phyloP scores from a whole-genome alignment of 2,888 invertebrate species.

The Xestia rhomboidea region DNA sequence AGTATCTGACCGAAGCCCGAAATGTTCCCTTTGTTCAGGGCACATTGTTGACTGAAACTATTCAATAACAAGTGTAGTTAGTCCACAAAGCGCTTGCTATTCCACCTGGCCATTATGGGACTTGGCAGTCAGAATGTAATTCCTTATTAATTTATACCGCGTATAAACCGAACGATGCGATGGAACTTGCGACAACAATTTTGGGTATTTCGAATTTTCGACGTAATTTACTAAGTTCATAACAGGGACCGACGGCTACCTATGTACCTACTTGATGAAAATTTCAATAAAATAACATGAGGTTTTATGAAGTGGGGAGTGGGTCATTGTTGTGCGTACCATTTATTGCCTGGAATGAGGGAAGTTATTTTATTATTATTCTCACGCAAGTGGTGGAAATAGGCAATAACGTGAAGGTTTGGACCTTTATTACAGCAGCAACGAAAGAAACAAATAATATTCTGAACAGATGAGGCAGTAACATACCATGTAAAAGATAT shows the following conservation, averaged over 20 bases:
- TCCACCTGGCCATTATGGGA: constrained; percentile 63
- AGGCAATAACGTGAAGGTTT: constrained; percentile 36
- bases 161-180: constrained; percentile 65
- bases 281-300: constrained; percentile 53
- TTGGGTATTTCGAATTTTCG: constrained; percentile 57
- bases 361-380: constrained; percentile 55
- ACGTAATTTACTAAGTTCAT: constrained; percentile 62
- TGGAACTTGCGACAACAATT: constrained; percentile 69
- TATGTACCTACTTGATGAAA: constrained; percentile 44
- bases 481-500: constrained; percentile 15
- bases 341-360: constrained; percentile 51
- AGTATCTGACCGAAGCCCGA: constrained; percentile 64
- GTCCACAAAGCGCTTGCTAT: constrained; percentile 57
- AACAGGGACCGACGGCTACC: constrained; percentile 32
- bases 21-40: constrained; percentile 70
- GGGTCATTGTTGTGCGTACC: constrained; percentile 44
- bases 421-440: constrained; percentile 43
- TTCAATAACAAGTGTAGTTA: constrained; percentile 77
- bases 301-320: constrained; percentile 49
- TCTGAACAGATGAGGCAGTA: constrained; percentile 34
- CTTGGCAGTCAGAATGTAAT: constrained; percentile 68
- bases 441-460: constrained; percentile 41
- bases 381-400: constrained; percentile 52
- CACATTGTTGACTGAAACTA: constrained; percentile 78
- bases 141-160: constrained; percentile 81